Conservation (phyloP, 2,797 vertebrate species). For the Naso thynnoides region DNA sequence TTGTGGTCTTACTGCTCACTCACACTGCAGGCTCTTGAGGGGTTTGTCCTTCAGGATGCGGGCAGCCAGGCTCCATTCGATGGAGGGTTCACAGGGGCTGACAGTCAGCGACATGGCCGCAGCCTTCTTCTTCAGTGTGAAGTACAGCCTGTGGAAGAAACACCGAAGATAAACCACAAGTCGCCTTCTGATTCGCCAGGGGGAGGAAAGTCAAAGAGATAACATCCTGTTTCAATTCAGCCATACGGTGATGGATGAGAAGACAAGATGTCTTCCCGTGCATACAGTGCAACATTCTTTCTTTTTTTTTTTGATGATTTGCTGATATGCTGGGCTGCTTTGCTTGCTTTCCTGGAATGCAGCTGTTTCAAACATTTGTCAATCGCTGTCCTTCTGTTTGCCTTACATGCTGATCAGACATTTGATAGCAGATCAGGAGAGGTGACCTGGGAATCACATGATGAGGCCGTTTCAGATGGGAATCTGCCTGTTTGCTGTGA, state of each 20-base stretch:
- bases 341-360: constrained; percentile 12
- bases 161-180: constrained; percentile 32
- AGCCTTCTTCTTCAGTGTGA: constrained; percentile 86
- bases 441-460: constrained; percentile 67
- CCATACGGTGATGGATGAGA: constrained; percentile 52
- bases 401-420: constrained; percentile 50
- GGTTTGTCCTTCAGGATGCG: constrained; percentile 85
- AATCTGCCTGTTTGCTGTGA: constrained; percentile 62
- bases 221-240: constrained; percentile 57
- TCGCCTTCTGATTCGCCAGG: constrained; percentile 34
- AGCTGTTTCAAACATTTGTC: constrained; percentile 38
- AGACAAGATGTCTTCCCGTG: constrained; percentile 31
- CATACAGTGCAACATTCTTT: constrained; percentile 35
- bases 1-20: constrained; percentile 62
- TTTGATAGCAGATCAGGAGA: constrained; percentile 61
- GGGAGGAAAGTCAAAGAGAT: constrained; percentile 55
- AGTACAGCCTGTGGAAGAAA: constrained; percentile 85
- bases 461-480: constrained; percentile 66
- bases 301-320: constrained; percentile 41
- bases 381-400: constrained; percentile 33
- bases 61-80: constrained; percentile 88
- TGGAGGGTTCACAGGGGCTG: constrained; percentile 88
- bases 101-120: constrained; percentile 86
- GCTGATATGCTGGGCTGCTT: constrained; percentile 33
- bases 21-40: constrained; percentile 83